Percentiles rank a stretch among this genome's conserved stretches.
Evolutionary conservation across 53 echinoderm and acorn worm genomes (phyloP).

Genomic region (Luidia sarsii): DNA sequence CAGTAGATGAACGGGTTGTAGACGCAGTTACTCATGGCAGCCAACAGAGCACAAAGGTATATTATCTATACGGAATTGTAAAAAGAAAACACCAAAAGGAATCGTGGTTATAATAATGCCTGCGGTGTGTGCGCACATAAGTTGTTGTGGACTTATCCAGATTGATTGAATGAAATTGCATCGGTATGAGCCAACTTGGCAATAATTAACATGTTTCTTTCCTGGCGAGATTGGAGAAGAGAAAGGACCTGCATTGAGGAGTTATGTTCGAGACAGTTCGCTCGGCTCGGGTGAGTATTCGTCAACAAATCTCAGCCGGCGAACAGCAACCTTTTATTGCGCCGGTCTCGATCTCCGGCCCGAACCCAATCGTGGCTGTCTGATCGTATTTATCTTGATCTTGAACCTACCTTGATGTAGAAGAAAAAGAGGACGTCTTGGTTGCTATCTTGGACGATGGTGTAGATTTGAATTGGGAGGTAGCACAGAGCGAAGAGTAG

Average conservation of each 20-base stretch:
- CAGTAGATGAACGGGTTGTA: constrained; percentile 97
- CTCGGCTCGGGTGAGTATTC: too few relatives aligned
- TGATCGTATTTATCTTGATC: background rate
- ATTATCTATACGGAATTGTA: constrained; percentile 56
- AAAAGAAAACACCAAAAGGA: too few relatives aligned
- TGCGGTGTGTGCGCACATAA: too few relatives aligned
- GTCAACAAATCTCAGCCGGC: background rate
- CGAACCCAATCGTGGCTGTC: background rate
- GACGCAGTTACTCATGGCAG: constrained; percentile 87
- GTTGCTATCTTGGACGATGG: constrained; percentile 81
- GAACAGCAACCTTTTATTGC: background rate
- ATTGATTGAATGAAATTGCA: too few relatives aligned
- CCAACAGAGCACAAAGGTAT: constrained; percentile 75
- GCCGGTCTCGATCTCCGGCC: background rate
- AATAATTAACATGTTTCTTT: too few relatives aligned
- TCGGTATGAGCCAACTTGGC: too few relatives aligned
- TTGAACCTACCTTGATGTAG: constrained; percentile 69
- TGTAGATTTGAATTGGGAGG: constrained; percentile 82
- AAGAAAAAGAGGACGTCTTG: constrained; percentile 55
- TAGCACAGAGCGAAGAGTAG: constrained; percentile 90
- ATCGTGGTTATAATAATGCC: too few relatives aligned
- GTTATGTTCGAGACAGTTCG: too few relatives aligned
- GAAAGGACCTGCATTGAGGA: too few relatives aligned
- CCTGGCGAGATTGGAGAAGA: too few relatives aligned
- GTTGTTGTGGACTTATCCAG: too few relatives aligned